A percentile compares a stretch with the other conserved stretches of the same genome.
Conservation (phyloP, 1,140 invertebrate species). For the Pemphigus obesinymphae region DNA sequence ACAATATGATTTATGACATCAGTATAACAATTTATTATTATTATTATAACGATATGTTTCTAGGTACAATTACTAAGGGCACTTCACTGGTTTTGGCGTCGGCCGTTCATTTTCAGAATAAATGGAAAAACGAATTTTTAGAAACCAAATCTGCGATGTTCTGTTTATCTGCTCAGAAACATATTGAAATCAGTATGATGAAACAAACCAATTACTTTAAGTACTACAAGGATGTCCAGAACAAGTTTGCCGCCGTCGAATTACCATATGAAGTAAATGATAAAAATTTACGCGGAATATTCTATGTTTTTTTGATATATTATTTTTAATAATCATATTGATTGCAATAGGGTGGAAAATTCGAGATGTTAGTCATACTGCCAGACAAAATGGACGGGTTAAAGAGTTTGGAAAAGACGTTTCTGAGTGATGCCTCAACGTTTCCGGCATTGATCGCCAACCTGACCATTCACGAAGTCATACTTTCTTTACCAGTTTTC, state of each 20-base stretch:
- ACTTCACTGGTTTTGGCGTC: neutral
- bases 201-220: neutral
- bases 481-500: neutral
- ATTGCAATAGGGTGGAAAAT: neutral
- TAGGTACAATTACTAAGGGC: neutral
- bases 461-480: neutral
- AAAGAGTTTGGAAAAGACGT: neutral
- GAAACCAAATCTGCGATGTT: neutral
- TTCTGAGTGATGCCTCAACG: neutral
- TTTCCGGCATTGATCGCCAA: neutral
- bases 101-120: neutral
- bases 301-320: neutral
- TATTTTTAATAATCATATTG: neutral
- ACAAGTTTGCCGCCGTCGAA: neutral
- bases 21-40: too few species aligned
- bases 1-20: too few species aligned
- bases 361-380: neutral
- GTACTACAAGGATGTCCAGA: neutral
- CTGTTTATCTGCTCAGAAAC: neutral
- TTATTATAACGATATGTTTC: neutral
- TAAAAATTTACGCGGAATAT: too few species aligned
- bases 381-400: slow-evolving; percentile 3
- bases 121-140: neutral
- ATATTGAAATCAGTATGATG: neutral
- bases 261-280: neutral